A percentile compares a stretch with the other conserved stretches of the same genome.
These are phyloP conservation scores for Oscheius sp. DNA, from an alignment of 1,140 invertebrate species.

Conservation along the genomic window DNA sequence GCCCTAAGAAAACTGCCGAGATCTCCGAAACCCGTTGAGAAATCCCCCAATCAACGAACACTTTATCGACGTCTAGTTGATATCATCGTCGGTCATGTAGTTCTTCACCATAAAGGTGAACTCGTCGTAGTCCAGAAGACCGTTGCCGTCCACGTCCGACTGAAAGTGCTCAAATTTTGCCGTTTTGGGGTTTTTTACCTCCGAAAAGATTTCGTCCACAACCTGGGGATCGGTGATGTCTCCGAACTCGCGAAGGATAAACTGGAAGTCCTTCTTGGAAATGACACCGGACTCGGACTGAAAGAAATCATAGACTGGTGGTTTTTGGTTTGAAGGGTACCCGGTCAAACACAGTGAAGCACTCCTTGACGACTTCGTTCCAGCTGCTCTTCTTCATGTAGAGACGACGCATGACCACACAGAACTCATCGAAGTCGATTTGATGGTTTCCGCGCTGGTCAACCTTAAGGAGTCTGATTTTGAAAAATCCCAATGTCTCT, in stretches of 20 bases:
- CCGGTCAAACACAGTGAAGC: conserved; percentile 58
- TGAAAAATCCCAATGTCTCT: too few relatives aligned
- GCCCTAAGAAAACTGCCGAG: too few relatives aligned
- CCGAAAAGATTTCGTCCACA: conserved; percentile 54
- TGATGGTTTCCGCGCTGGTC: conserved; percentile 60
- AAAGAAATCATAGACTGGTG: too few relatives aligned
- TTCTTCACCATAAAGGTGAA: conserved; percentile 44
- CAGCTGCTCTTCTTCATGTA: conserved; percentile 54
- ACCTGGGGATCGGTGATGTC: conserved; percentile 51
- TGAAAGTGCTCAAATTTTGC: not conserved
- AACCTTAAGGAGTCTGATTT: conserved; percentile 20
- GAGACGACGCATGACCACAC: conserved; percentile 56
- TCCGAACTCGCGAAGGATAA: conserved; percentile 56
- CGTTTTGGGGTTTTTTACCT: conserved; percentile 3
- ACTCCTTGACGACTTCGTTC: conserved; percentile 57
- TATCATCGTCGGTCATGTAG: conserved; percentile 42
- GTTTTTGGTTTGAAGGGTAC: conserved; percentile 27
- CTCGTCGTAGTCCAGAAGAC: conserved; percentile 44
- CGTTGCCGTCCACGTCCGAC: conserved; percentile 41
- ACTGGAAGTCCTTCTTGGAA: conserved; percentile 57
- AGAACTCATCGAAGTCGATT: conserved; percentile 58
- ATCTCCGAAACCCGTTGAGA: too few relatives aligned
- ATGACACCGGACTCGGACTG: conserved; percentile 57
- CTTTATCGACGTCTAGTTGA: too few relatives aligned
- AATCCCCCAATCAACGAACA: too few relatives aligned